phyloP scores from a whole-genome alignment of 2,113 vertebrate species.

The Rhadina sibilatrix region DNA sequence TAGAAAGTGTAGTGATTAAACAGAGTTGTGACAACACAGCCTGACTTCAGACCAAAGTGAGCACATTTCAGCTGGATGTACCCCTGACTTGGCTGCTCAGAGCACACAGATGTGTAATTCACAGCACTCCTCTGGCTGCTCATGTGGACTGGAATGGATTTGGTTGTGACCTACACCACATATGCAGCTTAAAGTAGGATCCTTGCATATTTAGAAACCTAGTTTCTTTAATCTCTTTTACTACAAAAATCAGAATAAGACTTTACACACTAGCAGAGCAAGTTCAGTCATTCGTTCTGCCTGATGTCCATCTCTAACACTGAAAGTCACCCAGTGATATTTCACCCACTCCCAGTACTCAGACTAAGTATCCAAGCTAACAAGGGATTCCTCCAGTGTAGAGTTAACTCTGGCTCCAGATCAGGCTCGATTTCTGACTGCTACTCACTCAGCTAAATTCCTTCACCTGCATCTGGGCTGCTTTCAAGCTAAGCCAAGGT shows the following conservation, averaged over 20 bases:
- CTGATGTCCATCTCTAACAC: neutral
- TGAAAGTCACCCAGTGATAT: neutral
- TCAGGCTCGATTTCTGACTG: neutral
- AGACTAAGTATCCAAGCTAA: neutral
- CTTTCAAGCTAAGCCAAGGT: neutral
- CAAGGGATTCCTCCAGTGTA: neutral
- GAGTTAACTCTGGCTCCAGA: neutral
- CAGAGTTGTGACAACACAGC: neutral
- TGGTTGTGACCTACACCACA: neutral
- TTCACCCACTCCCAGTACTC: neutral
- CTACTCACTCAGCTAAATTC: neutral
- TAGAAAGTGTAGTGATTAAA: neutral
- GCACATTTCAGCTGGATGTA: neutral
- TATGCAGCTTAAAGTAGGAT: neutral
- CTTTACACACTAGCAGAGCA: neutral
- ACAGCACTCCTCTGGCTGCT: neutral
- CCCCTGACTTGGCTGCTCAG: neutral
- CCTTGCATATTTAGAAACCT: neutral
- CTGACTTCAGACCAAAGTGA: neutral
- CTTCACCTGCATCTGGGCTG: neutral
- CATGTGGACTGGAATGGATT: accelerated
- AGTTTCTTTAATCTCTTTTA: neutral
- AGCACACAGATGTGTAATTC: neutral
- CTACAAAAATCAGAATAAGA: neutral
- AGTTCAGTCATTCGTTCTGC: neutral